Evolutionary conservation across 2,797 vertebrate genomes (phyloP).

Genomic region (Buphagus erythrorhynchus): DNA sequence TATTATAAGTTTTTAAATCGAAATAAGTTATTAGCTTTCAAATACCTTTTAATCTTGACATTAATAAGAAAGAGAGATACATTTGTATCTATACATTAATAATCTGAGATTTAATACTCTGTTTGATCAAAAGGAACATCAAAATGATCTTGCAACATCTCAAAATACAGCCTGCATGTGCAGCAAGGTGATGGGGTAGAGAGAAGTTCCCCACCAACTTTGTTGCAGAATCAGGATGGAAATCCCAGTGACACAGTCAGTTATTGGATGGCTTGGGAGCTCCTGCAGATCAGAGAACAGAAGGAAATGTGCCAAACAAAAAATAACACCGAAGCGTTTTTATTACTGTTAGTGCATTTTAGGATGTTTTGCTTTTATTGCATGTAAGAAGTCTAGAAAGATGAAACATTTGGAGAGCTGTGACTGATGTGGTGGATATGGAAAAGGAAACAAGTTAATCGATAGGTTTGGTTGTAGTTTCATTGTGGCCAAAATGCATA

Average conservation of each 20-base stretch:
- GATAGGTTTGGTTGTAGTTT: not conserved
- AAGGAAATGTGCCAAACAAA: not conserved
- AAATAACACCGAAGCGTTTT: not conserved
- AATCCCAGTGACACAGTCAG: constrained; percentile 23
- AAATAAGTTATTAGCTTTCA: constrained; percentile 16
- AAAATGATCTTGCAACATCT: constrained; percentile 47
- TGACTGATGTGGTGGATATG: not conserved
- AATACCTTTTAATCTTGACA: not conserved
- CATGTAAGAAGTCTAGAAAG: not conserved
- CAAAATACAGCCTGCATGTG: not conserved
- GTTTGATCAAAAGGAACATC: constrained; percentile 66
- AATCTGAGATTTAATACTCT: constrained; percentile 43
- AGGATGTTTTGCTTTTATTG: not conserved
- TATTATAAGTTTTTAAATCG: not conserved
- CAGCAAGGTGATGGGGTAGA: not conserved
- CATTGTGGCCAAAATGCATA: not conserved
- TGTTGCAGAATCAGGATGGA: not conserved
- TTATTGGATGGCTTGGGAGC: constrained; percentile 29
- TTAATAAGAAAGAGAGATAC: not conserved
- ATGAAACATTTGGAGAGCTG: not conserved
- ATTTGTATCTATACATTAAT: constrained; percentile 3
- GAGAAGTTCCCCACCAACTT: not conserved
- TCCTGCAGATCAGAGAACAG: constrained; percentile 14
- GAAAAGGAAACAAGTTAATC: not conserved
- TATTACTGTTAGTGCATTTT: not conserved